These are phyloP conservation scores for Antedon mediterranea DNA, from an alignment of 53 echinoderm and acorn worm species.

Conservation along the genomic window DNA sequence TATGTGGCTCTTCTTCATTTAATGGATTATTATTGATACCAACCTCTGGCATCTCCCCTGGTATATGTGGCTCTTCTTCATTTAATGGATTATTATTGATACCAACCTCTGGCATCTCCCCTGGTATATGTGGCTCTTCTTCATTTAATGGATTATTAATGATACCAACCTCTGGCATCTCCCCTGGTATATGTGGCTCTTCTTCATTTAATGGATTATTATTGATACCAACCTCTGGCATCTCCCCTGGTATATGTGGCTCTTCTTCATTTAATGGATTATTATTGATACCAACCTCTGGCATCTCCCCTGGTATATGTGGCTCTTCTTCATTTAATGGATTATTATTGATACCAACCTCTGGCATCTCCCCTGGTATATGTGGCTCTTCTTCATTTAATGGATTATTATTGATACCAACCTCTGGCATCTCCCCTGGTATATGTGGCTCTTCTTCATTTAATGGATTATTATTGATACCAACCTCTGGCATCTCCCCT, in stretches of 20 bases:
- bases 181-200: constrained; percentile 39
- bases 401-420: constrained; percentile 8
- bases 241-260: constrained; percentile 44
- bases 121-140: constrained; percentile 36
- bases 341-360: constrained; percentile 31
- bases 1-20: constrained; percentile 33
- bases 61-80: constrained; percentile 32
- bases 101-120: constrained; percentile 77
- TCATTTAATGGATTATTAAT: constrained; percentile 16
- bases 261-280: constrained; percentile 33
- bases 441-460: constrained; percentile 37
- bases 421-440: constrained; percentile 80
- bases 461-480: background rate
- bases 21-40: background rate
- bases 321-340: constrained; percentile 31
- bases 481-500: constrained; percentile 82
- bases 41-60: constrained; percentile 85
- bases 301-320: constrained; percentile 55
- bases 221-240: constrained; percentile 53
- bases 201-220: constrained; percentile 30
- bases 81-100: constrained; percentile 3
- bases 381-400: constrained; percentile 31
- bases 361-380: constrained; percentile 68
- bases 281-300: constrained; percentile 42
- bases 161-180: constrained; percentile 64